Conservation (phyloP, 2,888 invertebrate species). For the Dimorphilus gyrociliatus region DNA sequence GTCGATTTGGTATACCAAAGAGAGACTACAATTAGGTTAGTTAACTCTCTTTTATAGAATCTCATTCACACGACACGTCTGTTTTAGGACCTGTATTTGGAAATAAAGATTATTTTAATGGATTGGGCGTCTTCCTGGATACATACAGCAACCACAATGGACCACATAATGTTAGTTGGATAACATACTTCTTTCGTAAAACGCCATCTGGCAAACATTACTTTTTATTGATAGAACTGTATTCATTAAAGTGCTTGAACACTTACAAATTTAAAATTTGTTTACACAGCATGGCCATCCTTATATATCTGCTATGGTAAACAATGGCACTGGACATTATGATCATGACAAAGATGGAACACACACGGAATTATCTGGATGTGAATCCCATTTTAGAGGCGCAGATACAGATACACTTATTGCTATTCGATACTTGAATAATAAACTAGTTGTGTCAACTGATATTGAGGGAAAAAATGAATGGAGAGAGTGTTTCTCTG, state of each 20-base stretch:
- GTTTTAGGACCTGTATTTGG: slow-evolving; percentile 74
- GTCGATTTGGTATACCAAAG: slow-evolving; percentile 69
- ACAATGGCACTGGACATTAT: slow-evolving; percentile 82
- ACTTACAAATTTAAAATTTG: not conserved
- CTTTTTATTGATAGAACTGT: too few relatives aligned
- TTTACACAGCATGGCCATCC: slow-evolving; percentile 78
- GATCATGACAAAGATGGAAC: slow-evolving; percentile 98
- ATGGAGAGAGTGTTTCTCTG: slow-evolving; percentile 83
- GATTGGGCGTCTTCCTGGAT: slow-evolving; percentile 79
- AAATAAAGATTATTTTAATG: slow-evolving; percentile 71
- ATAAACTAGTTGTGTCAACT: slow-evolving; percentile 70
- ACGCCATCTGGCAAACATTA: too few relatives aligned
- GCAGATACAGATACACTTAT: slow-evolving; percentile 72
- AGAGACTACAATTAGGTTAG: slow-evolving; percentile 25
- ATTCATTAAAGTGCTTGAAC: too few relatives aligned
- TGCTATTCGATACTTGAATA: slow-evolving; percentile 75
- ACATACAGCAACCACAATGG: slow-evolving; percentile 99
- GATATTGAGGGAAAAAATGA: slow-evolving; percentile 77
- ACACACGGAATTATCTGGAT: slow-evolving; percentile 88
- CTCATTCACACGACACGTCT: slow-evolving; percentile 1
- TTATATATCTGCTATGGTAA: slow-evolving; percentile 92
- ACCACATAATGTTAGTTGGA: slow-evolving; percentile 79
- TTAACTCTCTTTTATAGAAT: not conserved
- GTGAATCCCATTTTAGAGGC: slow-evolving; percentile 87
- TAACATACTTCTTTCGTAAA: too few relatives aligned